Percentiles rank a stretch among this genome's conserved stretches.
phyloP scores from a whole-genome alignment of 2,113 vertebrate genomes.

The Sigmodon hispidus region DNA sequence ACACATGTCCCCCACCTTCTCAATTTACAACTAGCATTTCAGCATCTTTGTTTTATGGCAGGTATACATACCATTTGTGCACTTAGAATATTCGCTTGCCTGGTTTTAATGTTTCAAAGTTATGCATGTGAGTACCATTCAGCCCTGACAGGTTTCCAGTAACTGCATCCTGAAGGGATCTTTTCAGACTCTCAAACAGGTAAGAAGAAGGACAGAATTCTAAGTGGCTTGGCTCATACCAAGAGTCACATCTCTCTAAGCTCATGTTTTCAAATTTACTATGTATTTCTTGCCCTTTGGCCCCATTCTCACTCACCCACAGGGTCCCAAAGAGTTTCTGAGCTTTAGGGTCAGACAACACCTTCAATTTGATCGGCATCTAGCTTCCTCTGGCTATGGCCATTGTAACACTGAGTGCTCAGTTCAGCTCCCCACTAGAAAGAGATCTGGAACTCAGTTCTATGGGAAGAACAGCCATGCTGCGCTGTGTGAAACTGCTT shows the following conservation, averaged over 20 bases:
- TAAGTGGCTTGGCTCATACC: not conserved
- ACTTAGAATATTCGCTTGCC: not conserved
- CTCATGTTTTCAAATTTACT: not conserved
- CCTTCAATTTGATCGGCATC: not conserved
- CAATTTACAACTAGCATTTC: not conserved
- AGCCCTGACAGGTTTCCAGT: not conserved
- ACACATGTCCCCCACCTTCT: not conserved
- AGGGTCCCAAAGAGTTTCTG: not conserved
- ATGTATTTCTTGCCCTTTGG: not conserved
- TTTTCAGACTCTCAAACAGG: conserved; percentile 26
- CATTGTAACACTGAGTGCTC: not conserved
- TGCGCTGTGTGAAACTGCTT: not conserved
- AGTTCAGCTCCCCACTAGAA: not conserved
- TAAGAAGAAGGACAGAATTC: not conserved
- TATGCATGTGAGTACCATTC: not conserved
- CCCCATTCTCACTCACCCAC: not conserved
- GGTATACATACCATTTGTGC: not conserved
- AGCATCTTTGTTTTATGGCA: not conserved
- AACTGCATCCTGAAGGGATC: not conserved
- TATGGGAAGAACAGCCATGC: not conserved
- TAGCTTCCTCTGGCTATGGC: not conserved
- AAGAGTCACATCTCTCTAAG: not conserved
- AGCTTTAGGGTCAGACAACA: not conserved
- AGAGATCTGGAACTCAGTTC: not conserved
- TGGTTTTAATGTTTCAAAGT: conserved; percentile 18